Percentiles rank a stretch among this genome's conserved stretches.
These are phyloP conservation scores for Cecropterus lyciades DNA, from an alignment of 1,140 invertebrate species.

Conservation along the genomic window DNA sequence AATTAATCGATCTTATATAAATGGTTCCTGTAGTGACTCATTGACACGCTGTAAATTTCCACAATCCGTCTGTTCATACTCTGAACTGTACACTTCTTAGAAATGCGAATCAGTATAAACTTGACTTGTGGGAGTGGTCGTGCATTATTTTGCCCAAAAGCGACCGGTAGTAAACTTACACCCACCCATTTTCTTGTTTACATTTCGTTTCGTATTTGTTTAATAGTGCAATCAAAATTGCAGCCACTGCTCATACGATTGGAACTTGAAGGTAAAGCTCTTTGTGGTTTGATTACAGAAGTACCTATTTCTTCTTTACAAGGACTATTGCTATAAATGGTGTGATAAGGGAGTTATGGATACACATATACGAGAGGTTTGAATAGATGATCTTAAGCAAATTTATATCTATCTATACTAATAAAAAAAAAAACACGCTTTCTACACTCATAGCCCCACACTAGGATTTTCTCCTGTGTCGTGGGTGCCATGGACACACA, in stretches of 20 bases:
- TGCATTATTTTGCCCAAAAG: constrained; percentile 17
- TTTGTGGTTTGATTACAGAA: no score
- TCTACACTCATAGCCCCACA: no score
- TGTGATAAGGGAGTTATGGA: no score
- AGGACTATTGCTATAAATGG: no score
- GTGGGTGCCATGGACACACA: no score
- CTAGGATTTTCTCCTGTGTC: no score
- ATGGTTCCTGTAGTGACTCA: constrained; percentile 12
- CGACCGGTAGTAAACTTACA: background rate
- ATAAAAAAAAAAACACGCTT: no score
- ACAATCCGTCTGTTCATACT: constrained; percentile 3
- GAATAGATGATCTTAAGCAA: no score
- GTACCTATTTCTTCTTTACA: no score
- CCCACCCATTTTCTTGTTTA: constrained; percentile 6
- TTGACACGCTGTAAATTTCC: constrained; percentile 17
- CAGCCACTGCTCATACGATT: background rate
- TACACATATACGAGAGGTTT: no score
- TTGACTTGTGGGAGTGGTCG: background rate
- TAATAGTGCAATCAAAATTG: background rate
- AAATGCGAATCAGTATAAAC: constrained; percentile 12
- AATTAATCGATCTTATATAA: background rate
- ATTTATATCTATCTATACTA: no score
- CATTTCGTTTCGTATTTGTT: background rate
- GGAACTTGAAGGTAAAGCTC: background rate
- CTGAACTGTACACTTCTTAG: constrained; percentile 10